Evolutionary conservation across 64 coral and sea anemone genomes (phyloP), one percentile per base, ranked within the genome.

Genomic region (Cladopsammia gracilis): DNA sequence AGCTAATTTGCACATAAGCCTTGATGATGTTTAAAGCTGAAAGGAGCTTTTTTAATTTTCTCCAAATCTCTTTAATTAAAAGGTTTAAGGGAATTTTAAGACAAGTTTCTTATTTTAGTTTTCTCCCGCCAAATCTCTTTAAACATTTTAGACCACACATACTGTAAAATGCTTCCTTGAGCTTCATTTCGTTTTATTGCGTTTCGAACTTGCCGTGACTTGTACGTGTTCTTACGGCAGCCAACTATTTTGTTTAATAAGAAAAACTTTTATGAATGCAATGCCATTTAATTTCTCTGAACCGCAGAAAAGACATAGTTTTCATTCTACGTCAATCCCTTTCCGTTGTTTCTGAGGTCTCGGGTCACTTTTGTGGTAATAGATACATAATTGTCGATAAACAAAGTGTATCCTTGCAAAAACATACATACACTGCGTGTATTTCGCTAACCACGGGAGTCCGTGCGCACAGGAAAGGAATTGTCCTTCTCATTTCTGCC

Each of bases 371-470:
- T 64, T 66, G 11, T 11, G 10, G 22, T 84, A 84, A 84, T 84
- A 18, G 45, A 18, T 48, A 62, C 66, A 67, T 84, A 84, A 84
- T 84, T 84, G 80, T 84, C 45, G 7, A 48, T 49, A 84, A 84
- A 84, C 80, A 84, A 22, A 18, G 47, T 10, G 44, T 50, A 49
- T 84, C 80, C 80, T 84, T 84, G 20, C 25, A 46, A 20, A 84
- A 84, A 84, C 80, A 84, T 23, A n/a, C 47, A 51, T 44, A 13
- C 47, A 44, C 6, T 46, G 26, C 42, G 11, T 48, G 58, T 24
- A 45, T 45, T 13, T 3, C 5, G 25, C 26, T 11, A 49, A 66
- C 43, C 62, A 3, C 62, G 20, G 19, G 44, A 18, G 44, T 64
- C n/a, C 58, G 62, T 6, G 11, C 23, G 44, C 16, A n/a, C 60